Percentiles rank a stretch among this genome's conserved stretches.
Conservation (phyloP, 2,888 invertebrate species). For the Epinotia ramella region DNA sequence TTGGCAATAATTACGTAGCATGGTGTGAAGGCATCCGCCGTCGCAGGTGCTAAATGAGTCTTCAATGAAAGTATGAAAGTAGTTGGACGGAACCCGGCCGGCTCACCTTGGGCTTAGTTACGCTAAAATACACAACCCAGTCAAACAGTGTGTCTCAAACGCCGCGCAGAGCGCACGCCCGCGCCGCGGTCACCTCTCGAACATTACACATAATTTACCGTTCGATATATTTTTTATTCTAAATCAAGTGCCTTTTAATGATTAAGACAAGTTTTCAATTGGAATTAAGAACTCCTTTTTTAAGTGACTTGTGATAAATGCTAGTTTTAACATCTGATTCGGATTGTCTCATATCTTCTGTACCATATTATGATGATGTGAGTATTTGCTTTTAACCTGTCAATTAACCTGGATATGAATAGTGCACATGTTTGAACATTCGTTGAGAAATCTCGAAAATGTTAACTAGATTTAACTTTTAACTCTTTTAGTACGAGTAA, state of each 20-base stretch:
- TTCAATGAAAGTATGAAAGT: slow-evolving; percentile 62
- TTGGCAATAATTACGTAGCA: slow-evolving; percentile 7
- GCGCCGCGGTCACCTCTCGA: slow-evolving; percentile 49
- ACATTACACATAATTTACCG: slow-evolving; percentile 50
- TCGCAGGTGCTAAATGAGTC: slow-evolving; percentile 47
- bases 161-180: slow-evolving; percentile 65
- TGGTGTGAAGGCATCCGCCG: slow-evolving; percentile 19
- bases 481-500: background rate
- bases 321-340: slow-evolving; percentile 14
- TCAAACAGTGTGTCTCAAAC: slow-evolving; percentile 79
- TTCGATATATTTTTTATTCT: slow-evolving; percentile 63
- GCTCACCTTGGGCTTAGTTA: slow-evolving; percentile 78
- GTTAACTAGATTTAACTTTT: background rate
- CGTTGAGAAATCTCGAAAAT: background rate
- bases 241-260: slow-evolving; percentile 46
- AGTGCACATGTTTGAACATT: background rate
- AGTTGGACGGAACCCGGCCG: slow-evolving; percentile 60
- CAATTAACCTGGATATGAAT: background rate
- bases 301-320: slow-evolving; percentile 32
- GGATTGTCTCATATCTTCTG: slow-evolving; percentile 27
- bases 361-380: slow-evolving; percentile 25
- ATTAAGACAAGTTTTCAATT: slow-evolving; percentile 1
- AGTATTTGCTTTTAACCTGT: slow-evolving; percentile 15
- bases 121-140: slow-evolving; percentile 78
- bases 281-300: background rate